phyloP scores from a whole-genome alignment of 2,113 vertebrate genomes.

The Siniperca chuatsi region DNA sequence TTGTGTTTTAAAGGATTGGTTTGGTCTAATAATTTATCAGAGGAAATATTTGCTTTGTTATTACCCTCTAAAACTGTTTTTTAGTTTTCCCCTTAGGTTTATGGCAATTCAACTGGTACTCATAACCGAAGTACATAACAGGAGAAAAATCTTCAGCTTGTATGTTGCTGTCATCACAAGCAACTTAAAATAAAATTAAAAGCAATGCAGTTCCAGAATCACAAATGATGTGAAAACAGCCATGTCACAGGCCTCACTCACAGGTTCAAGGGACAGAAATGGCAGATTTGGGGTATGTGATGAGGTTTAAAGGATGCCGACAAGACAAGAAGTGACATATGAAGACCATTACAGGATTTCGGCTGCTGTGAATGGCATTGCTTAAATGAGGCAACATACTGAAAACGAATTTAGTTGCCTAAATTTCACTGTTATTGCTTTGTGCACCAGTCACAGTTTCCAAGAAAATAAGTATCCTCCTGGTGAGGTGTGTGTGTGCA shows the following conservation, averaged over 20 bases:
- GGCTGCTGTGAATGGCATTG: conserved; percentile 58
- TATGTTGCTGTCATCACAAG: not conserved
- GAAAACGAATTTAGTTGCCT: conserved; percentile 77
- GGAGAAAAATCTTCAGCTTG: not conserved
- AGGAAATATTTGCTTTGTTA: not conserved
- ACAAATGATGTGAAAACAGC: not conserved
- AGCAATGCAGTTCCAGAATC: not conserved
- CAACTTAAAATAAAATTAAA: conserved; percentile 5
- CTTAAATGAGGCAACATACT: conserved; percentile 68
- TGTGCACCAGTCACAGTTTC: conserved; percentile 77
- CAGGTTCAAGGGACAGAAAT: conserved; percentile 10
- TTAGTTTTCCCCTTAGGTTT: not conserved
- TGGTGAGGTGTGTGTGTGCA: conserved; percentile 43
- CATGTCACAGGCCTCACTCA: conserved; percentile 1
- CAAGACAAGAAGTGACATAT: conserved; percentile 65
- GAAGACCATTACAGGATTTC: conserved; percentile 64
- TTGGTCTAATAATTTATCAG: not conserved
- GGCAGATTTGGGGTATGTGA: conserved; percentile 15
- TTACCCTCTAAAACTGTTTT: not conserved
- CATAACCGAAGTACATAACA: no score
- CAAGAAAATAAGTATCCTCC: conserved; percentile 71
- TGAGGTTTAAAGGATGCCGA: conserved; percentile 47
- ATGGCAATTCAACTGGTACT: not conserved
- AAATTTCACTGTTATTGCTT: conserved; percentile 79
- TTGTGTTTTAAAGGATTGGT: not conserved